These are phyloP conservation scores for Lepus townsendii DNA, from an alignment of 2,797 vertebrate species.

Conservation along the genomic window DNA sequence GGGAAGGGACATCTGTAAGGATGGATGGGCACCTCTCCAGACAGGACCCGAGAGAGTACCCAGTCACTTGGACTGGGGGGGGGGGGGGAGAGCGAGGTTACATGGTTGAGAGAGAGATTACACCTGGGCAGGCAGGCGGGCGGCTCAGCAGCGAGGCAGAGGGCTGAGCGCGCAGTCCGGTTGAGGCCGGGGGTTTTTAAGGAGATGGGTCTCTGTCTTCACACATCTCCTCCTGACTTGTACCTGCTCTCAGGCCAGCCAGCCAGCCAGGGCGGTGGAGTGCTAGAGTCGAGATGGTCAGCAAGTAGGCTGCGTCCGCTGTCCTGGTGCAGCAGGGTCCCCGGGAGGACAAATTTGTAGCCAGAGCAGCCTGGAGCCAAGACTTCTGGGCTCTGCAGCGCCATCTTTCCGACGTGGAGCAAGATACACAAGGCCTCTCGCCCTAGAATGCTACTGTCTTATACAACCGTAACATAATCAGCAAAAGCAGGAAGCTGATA, in stretches of 20 bases:
- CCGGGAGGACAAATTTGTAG: constrained; percentile 21
- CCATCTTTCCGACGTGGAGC: not conserved
- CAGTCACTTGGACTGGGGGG: no score
- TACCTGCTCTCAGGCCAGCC: not conserved
- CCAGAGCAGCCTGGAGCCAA: not conserved
- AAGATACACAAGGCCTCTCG: not conserved
- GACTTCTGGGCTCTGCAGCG: not conserved
- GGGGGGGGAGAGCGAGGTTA: no score
- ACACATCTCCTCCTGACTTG: not conserved
- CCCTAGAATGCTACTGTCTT: not conserved
- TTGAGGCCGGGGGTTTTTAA: no score
- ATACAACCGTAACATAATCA: not conserved
- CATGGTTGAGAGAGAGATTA: no score
- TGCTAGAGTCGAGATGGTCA: not conserved
- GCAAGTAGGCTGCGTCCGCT: not conserved
- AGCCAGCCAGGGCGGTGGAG: not conserved
- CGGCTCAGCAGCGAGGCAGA: no score
- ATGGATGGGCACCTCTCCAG: no score
- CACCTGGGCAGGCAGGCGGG: no score
- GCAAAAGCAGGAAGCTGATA: not conserved
- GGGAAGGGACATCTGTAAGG: no score
- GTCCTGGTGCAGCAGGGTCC: not conserved
- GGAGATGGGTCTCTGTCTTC: no score
- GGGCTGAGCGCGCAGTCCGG: no score
- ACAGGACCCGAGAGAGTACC: no score